A percentile compares a stretch with the other conserved stretches of the same genome.
These are phyloP conservation scores for Dissostichus mawsoni DNA, from an alignment of 2,113 vertebrate species.

Conservation along the genomic window DNA sequence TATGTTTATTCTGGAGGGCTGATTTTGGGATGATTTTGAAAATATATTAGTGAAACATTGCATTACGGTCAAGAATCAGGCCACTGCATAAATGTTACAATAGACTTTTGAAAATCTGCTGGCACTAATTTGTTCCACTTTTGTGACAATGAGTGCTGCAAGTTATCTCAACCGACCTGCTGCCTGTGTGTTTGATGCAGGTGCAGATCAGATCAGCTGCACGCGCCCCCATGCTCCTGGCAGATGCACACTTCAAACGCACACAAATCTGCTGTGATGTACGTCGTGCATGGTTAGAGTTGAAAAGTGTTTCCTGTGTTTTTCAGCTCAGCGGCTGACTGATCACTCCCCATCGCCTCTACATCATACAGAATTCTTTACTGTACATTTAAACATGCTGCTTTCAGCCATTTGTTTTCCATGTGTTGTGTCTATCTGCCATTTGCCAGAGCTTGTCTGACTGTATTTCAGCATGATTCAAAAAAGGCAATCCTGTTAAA, in stretches of 20 bases:
- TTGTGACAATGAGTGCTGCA: not conserved
- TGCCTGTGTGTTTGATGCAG: constrained; percentile 24
- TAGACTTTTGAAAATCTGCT: not conserved
- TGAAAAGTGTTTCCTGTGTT: constrained; percentile 47
- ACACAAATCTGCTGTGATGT: constrained; percentile 27
- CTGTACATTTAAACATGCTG: constrained; percentile 20
- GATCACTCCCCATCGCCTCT: constrained; percentile 2
- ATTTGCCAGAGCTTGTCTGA: not conserved
- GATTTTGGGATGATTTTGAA: not conserved
- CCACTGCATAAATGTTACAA: not conserved
- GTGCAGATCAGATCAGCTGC: constrained; percentile 28
- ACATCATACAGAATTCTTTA: not conserved
- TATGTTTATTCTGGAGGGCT: not conserved
- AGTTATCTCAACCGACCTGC: not conserved
- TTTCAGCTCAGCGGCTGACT: constrained; percentile 32
- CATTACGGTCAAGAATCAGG: not conserved
- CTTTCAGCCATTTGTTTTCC: constrained; percentile 2
- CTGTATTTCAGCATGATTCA: not conserved
- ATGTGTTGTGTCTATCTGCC: not conserved
- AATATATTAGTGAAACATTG: not conserved
- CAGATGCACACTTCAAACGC: not conserved
- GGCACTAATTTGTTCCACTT: not conserved
- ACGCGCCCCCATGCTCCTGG: not conserved
- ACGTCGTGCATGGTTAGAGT: not conserved
- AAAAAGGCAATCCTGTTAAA: not conserved